Evolutionary conservation across 2,797 vertebrate genomes (phyloP), one percentile per base, ranked within the genome.

Genomic region (Tachyglossus aculeatus): DNA sequence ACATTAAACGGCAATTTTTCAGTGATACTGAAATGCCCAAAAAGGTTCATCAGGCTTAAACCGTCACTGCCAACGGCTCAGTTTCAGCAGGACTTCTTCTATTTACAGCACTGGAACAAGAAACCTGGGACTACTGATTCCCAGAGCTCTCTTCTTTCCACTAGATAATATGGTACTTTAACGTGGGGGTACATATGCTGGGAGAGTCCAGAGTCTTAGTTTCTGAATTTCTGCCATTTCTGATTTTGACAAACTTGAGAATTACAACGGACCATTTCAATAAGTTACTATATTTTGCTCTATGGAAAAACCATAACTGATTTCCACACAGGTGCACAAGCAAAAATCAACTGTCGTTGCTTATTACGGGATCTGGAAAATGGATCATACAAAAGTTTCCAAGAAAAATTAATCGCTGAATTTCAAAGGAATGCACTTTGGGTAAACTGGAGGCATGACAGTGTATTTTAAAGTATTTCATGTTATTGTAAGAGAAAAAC

Each of bases 241-340:
- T 18, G 18, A 6, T 72, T 69, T 57, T 47, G 62, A 43, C 12
- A 33, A 5, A 43, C 21, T 24, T 38, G 45, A 29, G 38, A 39
- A 12, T 13, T 19, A 39, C 12, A 18, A 18, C 16, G 44, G 33
- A 1, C 5, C 22, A 5, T 34, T 59, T 40, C 43, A 34, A 39
- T 32, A 21, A 55, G 38, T 27, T n/a, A 3, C 7, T 1, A 24
- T 22, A 9, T 32, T 74, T 27, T 59, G 7, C 18, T 41, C 16
- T 16, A 2, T 47, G 59, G 5, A 34, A 33, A 51, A 83, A 60
- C n/a, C 12, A 41, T 13, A 31, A 57, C 27, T 24, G 43, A 71
- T 68, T 81, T 78, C 75, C 78, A 77, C 54, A 54, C n/a, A n/a
- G n/a, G n/a, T n/a, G 25, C 4, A 15, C 9, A 34, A 64, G 14